Base-by-base conservation (phyloP, 2,797 vertebrate species). In the Euthynnus affinis region DNA sequence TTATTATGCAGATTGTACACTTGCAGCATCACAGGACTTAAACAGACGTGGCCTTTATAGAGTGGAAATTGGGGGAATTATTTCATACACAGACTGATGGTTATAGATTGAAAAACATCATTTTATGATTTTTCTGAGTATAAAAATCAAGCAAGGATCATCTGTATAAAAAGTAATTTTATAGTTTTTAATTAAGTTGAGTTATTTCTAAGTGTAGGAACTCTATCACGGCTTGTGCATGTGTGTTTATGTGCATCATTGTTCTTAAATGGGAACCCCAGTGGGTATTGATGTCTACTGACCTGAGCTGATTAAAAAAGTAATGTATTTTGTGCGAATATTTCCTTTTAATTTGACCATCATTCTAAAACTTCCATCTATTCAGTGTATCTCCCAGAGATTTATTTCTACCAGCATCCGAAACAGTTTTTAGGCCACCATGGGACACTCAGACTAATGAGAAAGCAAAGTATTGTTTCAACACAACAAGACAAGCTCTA, bases 41-140 rank as follows among this genome's bases (percentile, higher is more conserved):
- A 76, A 34, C 22, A 32, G 40, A 69, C 0, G 1, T 68, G 73
- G 83, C 75, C 55, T 88, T 88, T 69, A 44, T 2, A 14, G 40
- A 77, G 46, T 40, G 74, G 60, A 25, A 25, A 15, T 27, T 1
- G 40, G 55, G 37, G 34, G 5, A 29, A 13, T 60, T 56, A 29
- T 81, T 76, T 58, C 5, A 32, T 10, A 44, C 14, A 0, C 42
- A 59, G 8, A 71, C 5, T 0, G 12, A 66, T 34, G 18, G 8
- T 9, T 71, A 6, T 44, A 18, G 12, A 25, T 63, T 0, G 6
- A 32, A 80, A 37, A 53, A 40, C 13, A 52, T 67, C 3, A 8
- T 40, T 12, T 44, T 55, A 14, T 64, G 66, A 55, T 53, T 59
- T 65, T 42, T n/a, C 9, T 53, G 14, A 49, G 6, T 27, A 14